Base-by-base conservation (phyloP, 2,113 vertebrate species). In the Calidris pugnax region DNA sequence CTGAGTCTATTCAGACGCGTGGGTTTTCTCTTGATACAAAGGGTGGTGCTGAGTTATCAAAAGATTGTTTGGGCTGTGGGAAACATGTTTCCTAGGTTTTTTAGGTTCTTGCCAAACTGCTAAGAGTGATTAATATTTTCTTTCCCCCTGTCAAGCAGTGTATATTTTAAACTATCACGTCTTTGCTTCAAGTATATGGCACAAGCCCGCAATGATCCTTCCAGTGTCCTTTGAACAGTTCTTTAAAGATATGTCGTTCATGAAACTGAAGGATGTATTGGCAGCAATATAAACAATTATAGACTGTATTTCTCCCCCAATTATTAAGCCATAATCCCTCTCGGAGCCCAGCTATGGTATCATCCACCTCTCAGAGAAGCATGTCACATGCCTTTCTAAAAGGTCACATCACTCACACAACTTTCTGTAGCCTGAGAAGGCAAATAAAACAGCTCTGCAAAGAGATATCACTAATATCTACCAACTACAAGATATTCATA, bases 121-220 rank as follows among this genome's bases (percentile, higher is more conserved):
- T 95, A 47, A 45, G 41, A 33, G 17, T 67, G 87, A 95, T 96
- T 85, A 95, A 88, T 87, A 59, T 41, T 62, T 91, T 76, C 57
- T 67, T 64, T 43, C 47, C 56, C 55, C 56, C 82, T 90, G 82
- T 94, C 95, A 92, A 87, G 76, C 57, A 57, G 80, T 35, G 47
- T 79, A 78, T 96, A 87, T 80, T 96, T 96, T 80, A 59, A 95
- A 41, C 55, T 7, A 84, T 24, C 75, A 90, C 72, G 71, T 96
- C 87, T 87, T 2, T 78, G 32, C 63, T 91, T 79, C 64, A 66
- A 82, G 69, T 64, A 22, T 4, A 5, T 33, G 78, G 78, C 91
- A 73, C 2, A 37, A 24, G 35, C 89, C 82, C 82, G 75, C 45
- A 43, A 51, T 17, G 82, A 87, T 80, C 82, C 37, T 85, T 50